Conservation (phyloP, 2,113 vertebrate species). For the Australoheros scitulus region DNA sequence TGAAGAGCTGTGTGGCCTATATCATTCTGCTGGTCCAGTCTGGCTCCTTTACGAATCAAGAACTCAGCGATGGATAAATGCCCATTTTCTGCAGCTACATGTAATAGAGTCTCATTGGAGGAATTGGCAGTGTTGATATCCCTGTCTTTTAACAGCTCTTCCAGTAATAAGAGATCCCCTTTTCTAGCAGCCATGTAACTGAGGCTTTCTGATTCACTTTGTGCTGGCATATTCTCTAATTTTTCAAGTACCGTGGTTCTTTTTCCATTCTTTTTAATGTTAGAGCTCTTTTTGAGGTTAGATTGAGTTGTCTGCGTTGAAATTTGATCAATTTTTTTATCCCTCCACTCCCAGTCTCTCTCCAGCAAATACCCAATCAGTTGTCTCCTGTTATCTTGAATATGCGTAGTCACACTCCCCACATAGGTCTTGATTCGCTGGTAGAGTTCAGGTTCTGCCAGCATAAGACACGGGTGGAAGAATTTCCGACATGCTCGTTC, state of each 20-base stretch:
- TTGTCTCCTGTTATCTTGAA: slow-evolving; percentile 80
- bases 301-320: not conserved
- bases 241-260: not conserved
- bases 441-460: slow-evolving; percentile 82
- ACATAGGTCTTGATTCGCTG: slow-evolving; percentile 76
- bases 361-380: slow-evolving; percentile 83
- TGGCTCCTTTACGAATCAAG: slow-evolving; percentile 77
- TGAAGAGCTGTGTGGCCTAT: slow-evolving; percentile 80
- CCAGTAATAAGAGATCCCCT: slow-evolving; percentile 58
- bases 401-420: slow-evolving; percentile 69
- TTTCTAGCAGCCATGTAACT: slow-evolving; percentile 67
- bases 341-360: slow-evolving; percentile 72
- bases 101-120: slow-evolving; percentile 77
- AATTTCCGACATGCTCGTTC: slow-evolving; percentile 84
- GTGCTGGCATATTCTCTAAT: slow-evolving; percentile 24
- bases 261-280: slow-evolving; percentile 16
- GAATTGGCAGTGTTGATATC: slow-evolving; percentile 60
- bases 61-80: slow-evolving; percentile 68
- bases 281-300: not conserved
- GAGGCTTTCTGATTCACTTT: slow-evolving; percentile 22
- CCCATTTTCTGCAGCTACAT: slow-evolving; percentile 75
- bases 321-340: not conserved
- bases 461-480: slow-evolving; percentile 86
- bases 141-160: slow-evolving; percentile 60
- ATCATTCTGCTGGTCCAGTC: slow-evolving; percentile 70